Evolutionary conservation across 2,797 vertebrate genomes (phyloP), one percentile per base, ranked within the genome.

Genomic region (Dipus sagitta): DNA sequence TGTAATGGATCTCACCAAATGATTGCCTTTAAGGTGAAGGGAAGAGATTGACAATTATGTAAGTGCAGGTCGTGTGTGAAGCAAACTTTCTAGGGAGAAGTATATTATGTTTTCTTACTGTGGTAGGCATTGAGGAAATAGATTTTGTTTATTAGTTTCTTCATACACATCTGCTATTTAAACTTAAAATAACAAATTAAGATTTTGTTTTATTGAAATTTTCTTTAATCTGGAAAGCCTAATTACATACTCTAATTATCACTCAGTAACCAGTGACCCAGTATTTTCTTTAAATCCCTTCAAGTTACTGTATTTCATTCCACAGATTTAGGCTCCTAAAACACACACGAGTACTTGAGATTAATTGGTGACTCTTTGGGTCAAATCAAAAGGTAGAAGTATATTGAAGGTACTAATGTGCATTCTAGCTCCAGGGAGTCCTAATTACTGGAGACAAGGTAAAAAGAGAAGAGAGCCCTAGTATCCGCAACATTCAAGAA

Each of bases 101-200:
- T 60, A 2, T 34, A 38, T 6, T 65, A 11, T 80, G 68, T 88
- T 60, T 92, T 92, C 18, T 68, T 24, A 81, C 26, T 52, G 8
- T 67, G 20, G 4, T 76, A 78, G 68, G 11, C 28, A 79, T 2
- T 58, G 15, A 75, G 62, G 70, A 86, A 80, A 82, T 58, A 17
- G 70, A 65, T 74, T 60, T 21, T 71, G 93, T 92, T 95, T 52
- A 26, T n/a, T n/a, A 26, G 7, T 65, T 76, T 62, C 60, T 76
- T 38, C n/a, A 24, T 75, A 1, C 47, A 76, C 5, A 54, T 65
- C 67, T 77, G 74, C 62, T 86, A 47, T 13, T 89, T 18, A 80
- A 86, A 86, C 65, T 34, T 83, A 71, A 72, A 86, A 75, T 58
- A 42, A 23, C 52, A 88, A 30, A 72, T 78, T 8, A 76, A 62